Conservation (phyloP, 2,797 vertebrate genomes). For the Siniperca obscura region DNA sequence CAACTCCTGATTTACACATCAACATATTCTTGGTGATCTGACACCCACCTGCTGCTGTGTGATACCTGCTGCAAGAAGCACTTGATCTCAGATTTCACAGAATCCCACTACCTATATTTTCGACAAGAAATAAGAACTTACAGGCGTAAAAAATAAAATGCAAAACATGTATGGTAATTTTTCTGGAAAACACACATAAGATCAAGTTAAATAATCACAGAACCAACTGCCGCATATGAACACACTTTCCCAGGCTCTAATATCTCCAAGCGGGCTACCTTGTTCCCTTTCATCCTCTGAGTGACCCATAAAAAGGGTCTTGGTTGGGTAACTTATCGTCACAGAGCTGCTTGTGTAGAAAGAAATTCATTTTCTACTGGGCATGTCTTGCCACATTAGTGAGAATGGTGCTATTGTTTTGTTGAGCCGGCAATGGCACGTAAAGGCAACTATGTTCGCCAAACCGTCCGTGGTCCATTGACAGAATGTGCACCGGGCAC, state of each 20-base stretch:
- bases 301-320: slow-evolving; percentile 62
- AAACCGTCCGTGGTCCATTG: slow-evolving; percentile 20
- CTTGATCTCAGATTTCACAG: not conserved
- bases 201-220: slow-evolving; percentile 1
- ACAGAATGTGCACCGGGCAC: slow-evolving; percentile 16
- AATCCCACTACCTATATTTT: not conserved
- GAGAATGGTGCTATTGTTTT: slow-evolving; percentile 70
- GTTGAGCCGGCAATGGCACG: slow-evolving; percentile 50
- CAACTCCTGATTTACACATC: slow-evolving; percentile 6
- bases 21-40: not conserved
- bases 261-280: slow-evolving; percentile 17
- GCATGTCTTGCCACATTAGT: slow-evolving; percentile 60
- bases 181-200: not conserved
- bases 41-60: not conserved
- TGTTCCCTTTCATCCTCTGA: slow-evolving; percentile 51
- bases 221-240: not conserved
- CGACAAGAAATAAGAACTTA: not conserved
- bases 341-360: slow-evolving; percentile 71
- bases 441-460: slow-evolving; percentile 41
- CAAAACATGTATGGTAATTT: not conserved
- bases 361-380: slow-evolving; percentile 72
- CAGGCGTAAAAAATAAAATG: not conserved
- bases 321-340: slow-evolving; percentile 66
- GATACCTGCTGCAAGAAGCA: not conserved
- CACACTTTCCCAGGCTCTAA: slow-evolving; percentile 43